phyloP scores from a whole-genome alignment of 2,888 invertebrate species.

The Carpatolechia fugitivella region DNA sequence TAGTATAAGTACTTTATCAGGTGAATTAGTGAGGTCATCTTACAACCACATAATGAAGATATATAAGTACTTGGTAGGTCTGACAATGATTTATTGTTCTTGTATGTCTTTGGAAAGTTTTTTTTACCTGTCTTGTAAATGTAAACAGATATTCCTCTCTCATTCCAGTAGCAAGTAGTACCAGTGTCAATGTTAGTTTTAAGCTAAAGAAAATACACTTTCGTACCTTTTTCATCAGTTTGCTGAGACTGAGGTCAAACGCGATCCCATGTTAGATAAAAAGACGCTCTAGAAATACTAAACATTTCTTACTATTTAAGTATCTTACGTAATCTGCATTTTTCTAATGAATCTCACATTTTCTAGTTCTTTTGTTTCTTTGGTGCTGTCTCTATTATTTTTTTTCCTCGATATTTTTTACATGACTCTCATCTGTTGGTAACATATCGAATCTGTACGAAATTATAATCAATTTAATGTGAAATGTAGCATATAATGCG shows the following conservation, averaged over 20 bases:
- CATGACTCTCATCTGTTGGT: neutral
- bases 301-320: too few relatives aligned
- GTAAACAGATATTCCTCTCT: neutral
- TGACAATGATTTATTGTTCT: too few relatives aligned
- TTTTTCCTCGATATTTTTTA: neutral
- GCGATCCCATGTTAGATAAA: too few relatives aligned
- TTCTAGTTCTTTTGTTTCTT: neutral
- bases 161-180: constrained; percentile 1
- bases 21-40: too few relatives aligned
- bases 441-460: constrained; percentile 3
- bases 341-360: neutral
- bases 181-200: neutral
- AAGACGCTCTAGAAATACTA: too few relatives aligned
- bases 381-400: neutral
- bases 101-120: too few relatives aligned
- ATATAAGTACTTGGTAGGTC: too few relatives aligned
- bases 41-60: too few relatives aligned
- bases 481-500: constrained; percentile 54
- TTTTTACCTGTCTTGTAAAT: neutral
- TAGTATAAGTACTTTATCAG: too few relatives aligned
- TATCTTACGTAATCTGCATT: too few relatives aligned
- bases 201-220: neutral
- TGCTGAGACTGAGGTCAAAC: too few relatives aligned
- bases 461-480: neutral
- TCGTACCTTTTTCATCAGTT: too few relatives aligned